Evolutionary conservation across 2,113 vertebrate genomes (phyloP).

Genomic region (human): DNA sequence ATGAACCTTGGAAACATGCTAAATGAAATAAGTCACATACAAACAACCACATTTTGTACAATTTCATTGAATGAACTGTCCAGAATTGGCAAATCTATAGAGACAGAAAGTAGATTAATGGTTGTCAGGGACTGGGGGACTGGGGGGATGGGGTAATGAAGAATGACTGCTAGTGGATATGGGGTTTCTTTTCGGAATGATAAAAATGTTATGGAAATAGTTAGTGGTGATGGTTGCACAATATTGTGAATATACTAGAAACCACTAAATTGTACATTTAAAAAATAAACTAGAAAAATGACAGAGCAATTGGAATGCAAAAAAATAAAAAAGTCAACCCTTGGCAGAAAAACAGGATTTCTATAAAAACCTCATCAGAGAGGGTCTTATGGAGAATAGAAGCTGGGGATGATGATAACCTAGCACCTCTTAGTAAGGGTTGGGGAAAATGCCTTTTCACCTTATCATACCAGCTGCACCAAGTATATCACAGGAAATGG

Average conservation of each 20-base stretch:
- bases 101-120: not conserved
- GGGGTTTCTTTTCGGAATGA: not conserved
- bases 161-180: not conserved
- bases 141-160: not conserved
- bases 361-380: not conserved
- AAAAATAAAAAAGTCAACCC: not conserved
- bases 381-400: not conserved
- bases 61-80: not conserved
- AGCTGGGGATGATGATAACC: not conserved
- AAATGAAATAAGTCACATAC: not conserved
- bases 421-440: not conserved
- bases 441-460: not conserved
- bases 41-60: not conserved
- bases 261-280: not conserved
- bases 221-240: not conserved
- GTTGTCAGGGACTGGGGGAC: not conserved
- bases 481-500: not conserved
- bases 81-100: not conserved
- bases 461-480: not conserved
- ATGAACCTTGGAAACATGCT: not conserved
- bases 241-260: not conserved
- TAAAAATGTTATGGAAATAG: slow-evolving; percentile 10
- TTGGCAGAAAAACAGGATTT: not conserved
- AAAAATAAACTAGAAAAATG: slow-evolving; percentile 29
- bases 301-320: not conserved